Base-by-base conservation (phyloP, 2,797 vertebrate species). In the Urocyon cinereoargenteus region DNA sequence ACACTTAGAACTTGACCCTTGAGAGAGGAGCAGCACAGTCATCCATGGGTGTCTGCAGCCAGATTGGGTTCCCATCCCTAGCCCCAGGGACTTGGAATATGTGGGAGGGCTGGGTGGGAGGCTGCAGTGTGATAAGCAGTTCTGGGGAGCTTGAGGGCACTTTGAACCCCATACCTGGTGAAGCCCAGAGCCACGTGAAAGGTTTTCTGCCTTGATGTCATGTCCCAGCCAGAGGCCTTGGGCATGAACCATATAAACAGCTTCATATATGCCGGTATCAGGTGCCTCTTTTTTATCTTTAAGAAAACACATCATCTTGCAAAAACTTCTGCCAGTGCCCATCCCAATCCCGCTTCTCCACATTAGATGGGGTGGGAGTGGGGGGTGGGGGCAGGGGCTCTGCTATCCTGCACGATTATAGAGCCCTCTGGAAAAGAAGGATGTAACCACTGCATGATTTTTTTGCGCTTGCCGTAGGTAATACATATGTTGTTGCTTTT, bases 401-500 rank as follows among this genome's bases (percentile, higher is more conserved):
- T 57, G 61, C 93, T 61, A 15, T 70, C 19, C 57, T 8, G 90
- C 97, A 62, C 57, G 91, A 83, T 85, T 66, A 2, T 62, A 92
- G 81, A 87, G 91, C 92, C 86, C 68, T 31, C 77, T 40, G 86
- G 62, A 79, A 77, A 87, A 70, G 68, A 55, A 45, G 72, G 45
- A 13, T 88, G 61, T 96, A 96, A 96, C 97, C 96, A 72, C 79
- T 96, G 98, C 98, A 98, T 97, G 97, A 75, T 68, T 93, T 79
- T 96, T 96, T 94, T 94, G 94, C 73, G 95, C 97, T 97, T 88
- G 97, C 97, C 6, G 1, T 90, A 61, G 96, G 96, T 96, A 86
- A 96, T 98, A 82, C 26, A 84, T 93, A 79, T 81, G 66, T 98
- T 96, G 24, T 92, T 97, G 98, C 98, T 98, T 97, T 94, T 97